Percentiles rank a stretch among this genome's conserved stretches.
These are phyloP conservation scores for Parnassius glacialis DNA, from an alignment of 2,888 invertebrate genomes.

Conservation along the genomic window DNA sequence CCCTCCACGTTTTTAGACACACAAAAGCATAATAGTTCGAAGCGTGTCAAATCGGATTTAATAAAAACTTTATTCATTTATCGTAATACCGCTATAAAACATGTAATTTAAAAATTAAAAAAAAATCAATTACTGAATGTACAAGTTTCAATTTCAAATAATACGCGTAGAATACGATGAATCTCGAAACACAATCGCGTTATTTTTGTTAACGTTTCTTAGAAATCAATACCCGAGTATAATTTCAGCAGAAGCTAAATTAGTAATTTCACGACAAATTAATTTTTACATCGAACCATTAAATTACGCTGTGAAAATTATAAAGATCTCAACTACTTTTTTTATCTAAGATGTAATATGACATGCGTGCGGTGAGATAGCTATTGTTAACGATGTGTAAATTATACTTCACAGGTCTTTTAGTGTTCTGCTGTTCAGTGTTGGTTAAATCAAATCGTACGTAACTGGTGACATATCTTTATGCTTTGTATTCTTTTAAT, in stretches of 20 bases:
- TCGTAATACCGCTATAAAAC: not conserved
- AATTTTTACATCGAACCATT: constrained; percentile 26
- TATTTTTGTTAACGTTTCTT: constrained; percentile 9
- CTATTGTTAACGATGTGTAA: constrained; percentile 13
- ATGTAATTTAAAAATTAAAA: constrained; percentile 1
- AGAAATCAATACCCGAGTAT: constrained; percentile 3
- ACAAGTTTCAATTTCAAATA: constrained; percentile 9
- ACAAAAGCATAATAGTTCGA: no score
- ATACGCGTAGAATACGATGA: not conserved
- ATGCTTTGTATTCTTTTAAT: no score
- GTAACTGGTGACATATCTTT: not conserved
- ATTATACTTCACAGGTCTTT: constrained; percentile 11
- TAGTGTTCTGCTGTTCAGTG: constrained; percentile 15
- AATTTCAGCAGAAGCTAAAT: constrained; percentile 31
- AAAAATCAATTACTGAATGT: constrained; percentile 9
- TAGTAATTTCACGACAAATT: constrained; percentile 60
- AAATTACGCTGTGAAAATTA: constrained; percentile 23
- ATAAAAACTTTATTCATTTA: not conserved
- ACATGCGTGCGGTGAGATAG: constrained; percentile 20
- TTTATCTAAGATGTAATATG: constrained; percentile 6
- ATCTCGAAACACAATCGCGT: not conserved
- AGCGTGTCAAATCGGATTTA: constrained; percentile 6
- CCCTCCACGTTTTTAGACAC: no score
- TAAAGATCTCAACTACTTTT: constrained; percentile 1
- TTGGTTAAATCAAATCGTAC: constrained; percentile 19